phyloP scores from a whole-genome alignment of 2,113 vertebrate species.

The Tetrao urogallus region DNA sequence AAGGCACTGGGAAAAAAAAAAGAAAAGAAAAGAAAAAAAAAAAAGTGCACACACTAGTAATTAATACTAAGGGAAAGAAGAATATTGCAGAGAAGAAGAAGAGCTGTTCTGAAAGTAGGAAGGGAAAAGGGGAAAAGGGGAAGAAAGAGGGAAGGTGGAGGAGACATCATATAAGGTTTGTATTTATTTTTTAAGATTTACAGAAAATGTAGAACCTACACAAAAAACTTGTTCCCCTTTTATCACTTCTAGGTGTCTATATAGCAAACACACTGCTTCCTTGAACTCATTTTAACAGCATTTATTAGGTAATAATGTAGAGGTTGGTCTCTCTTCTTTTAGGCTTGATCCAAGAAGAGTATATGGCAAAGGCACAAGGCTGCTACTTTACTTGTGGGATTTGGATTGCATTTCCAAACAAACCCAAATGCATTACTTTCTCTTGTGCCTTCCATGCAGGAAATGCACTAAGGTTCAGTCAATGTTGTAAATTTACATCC shows the following conservation, averaged over 20 bases:
- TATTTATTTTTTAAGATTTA: neutral
- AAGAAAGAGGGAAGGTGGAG: neutral
- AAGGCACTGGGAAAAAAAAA: neutral
- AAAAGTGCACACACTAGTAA: neutral
- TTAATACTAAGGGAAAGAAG: neutral
- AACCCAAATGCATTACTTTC: neutral
- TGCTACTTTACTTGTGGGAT: neutral
- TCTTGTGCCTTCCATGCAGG: neutral
- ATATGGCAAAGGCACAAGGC: neutral
- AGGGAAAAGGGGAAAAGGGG: neutral
- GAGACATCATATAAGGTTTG: neutral
- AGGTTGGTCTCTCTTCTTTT: neutral
- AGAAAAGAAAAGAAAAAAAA: neutral
- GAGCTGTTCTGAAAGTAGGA: neutral
- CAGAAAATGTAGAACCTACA: neutral
- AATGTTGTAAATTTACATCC: neutral
- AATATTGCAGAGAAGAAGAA: neutral
- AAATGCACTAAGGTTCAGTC: neutral
- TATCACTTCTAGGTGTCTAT: neutral
- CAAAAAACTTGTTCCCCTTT: rapidly evolving
- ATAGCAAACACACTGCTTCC: neutral
- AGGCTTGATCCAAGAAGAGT: neutral
- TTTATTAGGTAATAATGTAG: neutral
- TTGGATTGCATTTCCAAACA: neutral
- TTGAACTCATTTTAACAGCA: neutral